Conservation (phyloP, 2,888 invertebrate species). For the Drosophila subsilvestris region DNA sequence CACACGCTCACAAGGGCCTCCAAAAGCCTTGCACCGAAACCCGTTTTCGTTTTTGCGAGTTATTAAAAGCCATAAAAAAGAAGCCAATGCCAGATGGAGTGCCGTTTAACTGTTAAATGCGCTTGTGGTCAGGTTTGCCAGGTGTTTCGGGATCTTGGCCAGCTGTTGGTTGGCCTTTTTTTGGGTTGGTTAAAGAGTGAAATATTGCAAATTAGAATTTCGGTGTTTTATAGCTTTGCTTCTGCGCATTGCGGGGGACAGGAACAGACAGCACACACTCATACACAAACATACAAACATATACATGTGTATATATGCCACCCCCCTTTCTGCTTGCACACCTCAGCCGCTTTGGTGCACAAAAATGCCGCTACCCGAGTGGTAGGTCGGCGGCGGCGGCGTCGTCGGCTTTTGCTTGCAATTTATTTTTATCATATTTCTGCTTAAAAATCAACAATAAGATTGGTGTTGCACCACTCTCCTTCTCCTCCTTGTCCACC, state of each 20-base stretch:
- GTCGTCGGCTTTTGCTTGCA: conserved; percentile 1
- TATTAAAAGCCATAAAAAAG: conserved; percentile 42
- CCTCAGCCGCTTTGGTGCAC: background rate
- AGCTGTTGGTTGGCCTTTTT: conserved; percentile 37
- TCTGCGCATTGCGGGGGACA: conserved; percentile 37
- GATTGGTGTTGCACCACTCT: background rate
- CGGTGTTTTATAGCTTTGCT: conserved; percentile 12
- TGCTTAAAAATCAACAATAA: conserved; percentile 1
- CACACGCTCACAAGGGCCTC: conserved; percentile 12
- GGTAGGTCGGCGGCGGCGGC: background rate
- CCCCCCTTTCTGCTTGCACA: conserved; percentile 4
- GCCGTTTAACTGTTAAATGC: conserved; percentile 41
- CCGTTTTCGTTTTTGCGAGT: conserved; percentile 18
- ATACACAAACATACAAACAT: conserved; percentile 4
- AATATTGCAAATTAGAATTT: conserved; percentile 36
- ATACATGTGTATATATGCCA: conserved; percentile 2
- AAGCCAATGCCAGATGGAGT: conserved; percentile 23
- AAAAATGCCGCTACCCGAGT: conserved; percentile 33
- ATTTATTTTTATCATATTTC: conserved; percentile 21
- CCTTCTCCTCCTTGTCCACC: background rate
- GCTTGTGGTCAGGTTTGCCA: conserved; percentile 24
- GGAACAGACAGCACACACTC: background rate
- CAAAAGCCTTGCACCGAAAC: conserved; percentile 9
- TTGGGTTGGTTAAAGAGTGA: conserved; percentile 15
- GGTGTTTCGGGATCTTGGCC: conserved; percentile 23